These are phyloP conservation scores for Drosophila paulistorum DNA, from an alignment of 1,140 invertebrate species.

Conservation along the genomic window DNA sequence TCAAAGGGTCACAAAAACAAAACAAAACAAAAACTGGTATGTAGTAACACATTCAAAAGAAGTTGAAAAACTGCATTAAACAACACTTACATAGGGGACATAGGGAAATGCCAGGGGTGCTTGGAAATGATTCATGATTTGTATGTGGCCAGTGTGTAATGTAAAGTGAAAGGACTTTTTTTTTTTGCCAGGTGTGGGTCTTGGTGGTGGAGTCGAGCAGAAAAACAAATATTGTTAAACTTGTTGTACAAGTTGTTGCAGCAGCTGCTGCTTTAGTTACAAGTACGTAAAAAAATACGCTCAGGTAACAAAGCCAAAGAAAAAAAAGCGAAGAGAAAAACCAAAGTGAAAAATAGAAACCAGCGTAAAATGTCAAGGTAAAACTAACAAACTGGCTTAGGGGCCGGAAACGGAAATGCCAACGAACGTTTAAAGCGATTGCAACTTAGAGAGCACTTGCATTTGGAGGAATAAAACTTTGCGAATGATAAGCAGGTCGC, in stretches of 20 bases:
- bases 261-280: conserved; percentile 20
- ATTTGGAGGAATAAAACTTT: conserved; percentile 46
- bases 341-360: conserved; percentile 37
- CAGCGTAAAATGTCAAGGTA: conserved; percentile 71
- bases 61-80: conserved; percentile 73
- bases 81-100: conserved; percentile 44
- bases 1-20: conserved; percentile 44
- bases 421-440: conserved; percentile 55
- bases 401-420: conserved; percentile 73
- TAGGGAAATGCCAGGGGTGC: not conserved
- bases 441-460: conserved; percentile 47
- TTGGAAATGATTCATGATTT: conserved; percentile 74
- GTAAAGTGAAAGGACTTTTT: conserved; percentile 60
- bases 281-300: not conserved
- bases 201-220: conserved; percentile 32
- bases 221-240: conserved; percentile 78
- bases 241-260: conserved; percentile 46
- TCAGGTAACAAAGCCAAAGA: not conserved
- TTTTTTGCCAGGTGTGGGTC: not conserved
- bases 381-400: conserved; percentile 69
- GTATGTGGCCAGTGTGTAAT: conserved; percentile 54
- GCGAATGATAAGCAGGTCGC: conserved; percentile 56
- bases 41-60: conserved; percentile 5
- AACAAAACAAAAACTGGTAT: conserved; percentile 17
- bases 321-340: conserved; percentile 16